A percentile compares a stretch with the other conserved stretches of the same genome.
phyloP scores from a whole-genome alignment of 2,888 invertebrate genomes.

The Leucania comma region DNA sequence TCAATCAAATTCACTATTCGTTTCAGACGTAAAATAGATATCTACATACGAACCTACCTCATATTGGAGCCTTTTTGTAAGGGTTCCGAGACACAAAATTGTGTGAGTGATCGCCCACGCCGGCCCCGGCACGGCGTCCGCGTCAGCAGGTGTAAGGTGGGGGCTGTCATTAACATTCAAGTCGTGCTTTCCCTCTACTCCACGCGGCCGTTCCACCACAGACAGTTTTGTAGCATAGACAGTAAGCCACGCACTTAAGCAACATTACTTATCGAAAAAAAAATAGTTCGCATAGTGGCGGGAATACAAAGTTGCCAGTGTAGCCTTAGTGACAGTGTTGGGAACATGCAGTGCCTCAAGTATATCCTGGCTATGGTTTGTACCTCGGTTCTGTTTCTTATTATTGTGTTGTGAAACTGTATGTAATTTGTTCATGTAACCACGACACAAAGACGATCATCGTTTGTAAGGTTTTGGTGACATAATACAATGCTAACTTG shows the following conservation, averaged over 20 bases:
- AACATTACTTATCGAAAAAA: not conserved
- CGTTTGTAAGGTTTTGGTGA: not conserved
- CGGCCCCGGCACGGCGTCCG: not conserved
- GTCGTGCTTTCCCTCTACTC: constrained; percentile 66
- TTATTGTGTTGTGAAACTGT: constrained; percentile 35
- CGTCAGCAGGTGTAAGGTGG: constrained; percentile 6
- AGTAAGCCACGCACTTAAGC: constrained; percentile 38
- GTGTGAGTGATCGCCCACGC: not conserved
- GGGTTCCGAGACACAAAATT: not conserved
- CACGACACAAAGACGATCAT: constrained; percentile 5
- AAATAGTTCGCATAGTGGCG: constrained; percentile 10
- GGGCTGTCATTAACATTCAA: constrained; percentile 77
- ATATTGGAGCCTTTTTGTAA: not conserved
- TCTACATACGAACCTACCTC: not conserved
- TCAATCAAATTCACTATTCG: not conserved
- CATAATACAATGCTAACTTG: not conserved
- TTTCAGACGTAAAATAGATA: not conserved
- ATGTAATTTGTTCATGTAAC: constrained; percentile 16
- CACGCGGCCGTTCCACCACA: not conserved
- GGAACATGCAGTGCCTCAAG: constrained; percentile 63
- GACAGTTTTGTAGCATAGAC: constrained; percentile 38
- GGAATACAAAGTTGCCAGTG: constrained; percentile 15
- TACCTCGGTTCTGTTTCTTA: constrained; percentile 13
- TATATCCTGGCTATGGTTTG: constrained; percentile 65
- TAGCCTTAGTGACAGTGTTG: constrained; percentile 1